Conservation (phyloP, 2,113 vertebrate genomes). For the Pedionomus torquatus region DNA sequence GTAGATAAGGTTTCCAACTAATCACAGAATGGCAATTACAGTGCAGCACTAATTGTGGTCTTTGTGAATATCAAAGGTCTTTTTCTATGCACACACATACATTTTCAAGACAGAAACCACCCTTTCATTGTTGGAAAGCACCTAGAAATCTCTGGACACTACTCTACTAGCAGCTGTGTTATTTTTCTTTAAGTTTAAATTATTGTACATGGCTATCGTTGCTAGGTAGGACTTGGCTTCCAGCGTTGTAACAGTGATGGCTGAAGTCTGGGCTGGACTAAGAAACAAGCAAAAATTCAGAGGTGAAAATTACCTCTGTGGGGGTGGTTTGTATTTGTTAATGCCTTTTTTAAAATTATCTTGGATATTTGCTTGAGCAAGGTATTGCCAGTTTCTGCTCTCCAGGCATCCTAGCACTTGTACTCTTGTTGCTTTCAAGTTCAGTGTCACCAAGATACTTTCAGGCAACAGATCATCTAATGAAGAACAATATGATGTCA, state of each 20-base stretch:
- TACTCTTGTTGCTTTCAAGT: constrained; percentile 65
- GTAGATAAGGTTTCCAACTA: background rate
- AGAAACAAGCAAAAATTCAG: constrained; percentile 44
- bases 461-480: constrained; percentile 70
- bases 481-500: constrained; percentile 70
- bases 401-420: constrained; percentile 60
- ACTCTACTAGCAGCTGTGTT: constrained; percentile 1
- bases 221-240: constrained; percentile 61
- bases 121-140: constrained; percentile 16
- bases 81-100: background rate
- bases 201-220: background rate
- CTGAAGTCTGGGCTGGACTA: constrained; percentile 42
- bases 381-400: constrained; percentile 48
- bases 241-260: constrained; percentile 45
- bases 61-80: background rate
- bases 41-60: background rate
- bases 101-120: constrained; percentile 39
- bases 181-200: constrained; percentile 53
- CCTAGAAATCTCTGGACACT: constrained; percentile 30
- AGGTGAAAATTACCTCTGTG: constrained; percentile 71
- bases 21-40: background rate
- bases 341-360: constrained; percentile 62
- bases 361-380: constrained; percentile 53
- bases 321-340: constrained; percentile 57
- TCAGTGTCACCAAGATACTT: constrained; percentile 62